A percentile compares a stretch with the other conserved stretches of the same genome.
phyloP scores from a whole-genome alignment of 1,140 invertebrate species.

The Vollenhovia emeryi region DNA sequence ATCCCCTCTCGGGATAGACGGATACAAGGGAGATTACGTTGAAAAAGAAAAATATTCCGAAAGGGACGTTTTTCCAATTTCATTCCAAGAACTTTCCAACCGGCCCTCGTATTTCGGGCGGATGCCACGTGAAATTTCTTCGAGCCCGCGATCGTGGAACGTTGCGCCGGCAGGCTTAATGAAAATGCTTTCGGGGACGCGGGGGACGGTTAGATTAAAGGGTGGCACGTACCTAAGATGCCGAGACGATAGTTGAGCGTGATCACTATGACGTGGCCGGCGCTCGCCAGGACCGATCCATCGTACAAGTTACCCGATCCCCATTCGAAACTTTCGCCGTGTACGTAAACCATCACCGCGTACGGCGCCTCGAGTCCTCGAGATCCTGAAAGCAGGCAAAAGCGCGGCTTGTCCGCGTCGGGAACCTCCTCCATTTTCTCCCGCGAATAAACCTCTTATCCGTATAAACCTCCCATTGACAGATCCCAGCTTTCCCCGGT shows the following conservation, averaged over 20 bases:
- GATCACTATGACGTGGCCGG: constrained; percentile 95
- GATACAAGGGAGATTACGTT: too few relatives aligned
- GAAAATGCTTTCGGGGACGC: constrained; percentile 28
- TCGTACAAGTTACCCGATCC: constrained; percentile 95
- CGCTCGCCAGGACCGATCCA: constrained; percentile 94
- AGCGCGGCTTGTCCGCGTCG: too few relatives aligned
- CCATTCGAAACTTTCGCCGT: constrained; percentile 94
- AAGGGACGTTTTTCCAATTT: too few relatives aligned
- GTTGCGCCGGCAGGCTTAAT: constrained; percentile 25
- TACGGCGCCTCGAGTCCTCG: constrained; percentile 91
- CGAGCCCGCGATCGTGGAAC: background rate
- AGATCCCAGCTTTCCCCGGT: constrained; percentile 54
- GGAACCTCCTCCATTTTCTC: constrained; percentile 52
- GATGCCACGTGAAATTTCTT: background rate
- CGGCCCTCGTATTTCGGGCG: background rate
- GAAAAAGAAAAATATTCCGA: too few relatives aligned
- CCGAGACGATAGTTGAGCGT: constrained; percentile 96
- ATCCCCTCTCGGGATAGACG: too few relatives aligned
- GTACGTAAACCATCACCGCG: constrained; percentile 93
- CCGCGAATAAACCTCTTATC: constrained; percentile 52
- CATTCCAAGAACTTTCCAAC: too few relatives aligned
- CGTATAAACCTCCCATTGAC: constrained; percentile 57
- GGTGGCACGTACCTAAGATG: constrained; percentile 90
- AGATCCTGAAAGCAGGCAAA: constrained; percentile 87
- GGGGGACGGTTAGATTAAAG: constrained; percentile 23